Evolutionary conservation across 2,888 invertebrate genomes (phyloP).

Genomic region (Phortica okadai): DNA sequence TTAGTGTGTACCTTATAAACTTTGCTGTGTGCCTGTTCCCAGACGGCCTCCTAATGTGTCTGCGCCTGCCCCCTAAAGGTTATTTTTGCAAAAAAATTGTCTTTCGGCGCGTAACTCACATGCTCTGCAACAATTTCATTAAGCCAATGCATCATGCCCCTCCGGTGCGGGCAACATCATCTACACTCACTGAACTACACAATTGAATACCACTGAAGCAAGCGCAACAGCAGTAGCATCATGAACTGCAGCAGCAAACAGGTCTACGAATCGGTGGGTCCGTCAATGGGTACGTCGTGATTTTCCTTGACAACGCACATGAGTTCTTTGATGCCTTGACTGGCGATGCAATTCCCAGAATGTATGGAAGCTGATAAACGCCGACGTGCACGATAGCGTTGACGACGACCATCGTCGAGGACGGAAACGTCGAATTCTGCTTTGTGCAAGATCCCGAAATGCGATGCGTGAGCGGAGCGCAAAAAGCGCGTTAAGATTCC

Average conservation of each 20-base stretch:
- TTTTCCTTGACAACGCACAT: background rate
- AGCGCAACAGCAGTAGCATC: background rate
- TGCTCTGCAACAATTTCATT: background rate
- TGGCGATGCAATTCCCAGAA: slow-evolving; percentile 32
- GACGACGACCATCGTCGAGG: slow-evolving; percentile 6
- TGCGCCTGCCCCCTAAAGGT: background rate
- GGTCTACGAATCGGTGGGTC: background rate
- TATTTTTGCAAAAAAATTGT: background rate
- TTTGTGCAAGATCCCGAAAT: background rate
- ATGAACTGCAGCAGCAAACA: background rate
- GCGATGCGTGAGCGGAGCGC: background rate
- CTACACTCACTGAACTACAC: background rate
- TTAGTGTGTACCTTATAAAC: background rate
- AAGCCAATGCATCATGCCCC: background rate
- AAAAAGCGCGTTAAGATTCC: background rate
- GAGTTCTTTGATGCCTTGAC: background rate
- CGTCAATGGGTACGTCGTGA: background rate
- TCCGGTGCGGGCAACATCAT: background rate
- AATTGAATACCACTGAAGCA: background rate
- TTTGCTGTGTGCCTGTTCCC: background rate
- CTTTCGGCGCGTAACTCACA: background rate
- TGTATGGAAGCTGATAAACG: slow-evolving; percentile 33
- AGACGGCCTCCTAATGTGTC: background rate
- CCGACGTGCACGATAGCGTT: background rate
- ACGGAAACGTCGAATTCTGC: background rate